These are phyloP conservation scores for Tamandua tetradactyla DNA, from an alignment of 2,797 vertebrate species.

Conservation along the genomic window DNA sequence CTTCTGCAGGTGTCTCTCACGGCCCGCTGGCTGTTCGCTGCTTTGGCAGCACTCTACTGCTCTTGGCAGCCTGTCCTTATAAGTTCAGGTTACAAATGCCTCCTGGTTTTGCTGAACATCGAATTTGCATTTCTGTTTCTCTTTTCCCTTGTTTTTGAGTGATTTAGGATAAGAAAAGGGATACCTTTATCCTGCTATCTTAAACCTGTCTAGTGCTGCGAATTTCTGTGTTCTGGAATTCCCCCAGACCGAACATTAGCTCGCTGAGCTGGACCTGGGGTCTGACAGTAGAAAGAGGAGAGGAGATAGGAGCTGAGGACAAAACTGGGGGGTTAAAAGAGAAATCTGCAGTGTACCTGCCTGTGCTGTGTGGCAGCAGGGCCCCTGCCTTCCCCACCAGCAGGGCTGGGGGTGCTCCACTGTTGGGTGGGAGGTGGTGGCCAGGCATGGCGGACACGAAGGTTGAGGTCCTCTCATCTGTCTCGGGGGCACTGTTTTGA, in stretches of 20 bases:
- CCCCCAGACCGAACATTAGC: conserved; percentile 33
- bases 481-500: conserved; percentile 84
- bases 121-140: conserved; percentile 5
- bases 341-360: neutral
- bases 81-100: conserved; percentile 54
- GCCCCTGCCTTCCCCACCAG: neutral
- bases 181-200: conserved; percentile 41
- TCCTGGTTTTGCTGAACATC: conserved; percentile 50
- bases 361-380: neutral
- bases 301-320: neutral
- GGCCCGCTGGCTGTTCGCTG: neutral
- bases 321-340: neutral
- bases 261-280: neutral
- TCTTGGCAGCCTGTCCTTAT: conserved; percentile 14
- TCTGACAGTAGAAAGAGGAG: conserved; percentile 16
- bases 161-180: conserved; percentile 44
- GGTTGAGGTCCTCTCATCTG: conserved; percentile 82
- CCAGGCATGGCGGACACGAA: conserved; percentile 70
- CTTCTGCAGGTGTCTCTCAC: conserved; percentile 18
- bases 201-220: conserved; percentile 7
- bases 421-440: conserved; percentile 69
- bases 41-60: too few relatives aligned
- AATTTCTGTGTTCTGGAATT: conserved; percentile 42
- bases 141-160: conserved; percentile 52
- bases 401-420: neutral